Evolutionary conservation across 2,113 vertebrate genomes (phyloP).

Genomic region (Spilogale gracilis): DNA sequence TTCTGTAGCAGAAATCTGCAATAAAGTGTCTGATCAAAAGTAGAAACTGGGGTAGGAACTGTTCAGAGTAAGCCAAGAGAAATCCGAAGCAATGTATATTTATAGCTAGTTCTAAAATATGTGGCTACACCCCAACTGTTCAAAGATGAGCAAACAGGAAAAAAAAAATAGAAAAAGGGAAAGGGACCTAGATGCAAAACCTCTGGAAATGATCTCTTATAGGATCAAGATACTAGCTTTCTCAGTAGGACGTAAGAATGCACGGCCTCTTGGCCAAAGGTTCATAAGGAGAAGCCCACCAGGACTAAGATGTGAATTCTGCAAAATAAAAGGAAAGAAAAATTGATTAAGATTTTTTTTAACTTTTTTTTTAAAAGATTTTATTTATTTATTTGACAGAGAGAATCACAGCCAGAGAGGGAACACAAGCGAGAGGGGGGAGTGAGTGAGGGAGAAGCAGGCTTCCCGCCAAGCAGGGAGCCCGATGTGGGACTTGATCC

Average conservation of each 20-base stretch:
- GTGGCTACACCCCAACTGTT: not conserved
- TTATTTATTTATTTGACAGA: too few species aligned
- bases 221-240: not conserved
- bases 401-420: too few species aligned
- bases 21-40: not conserved
- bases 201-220: not conserved
- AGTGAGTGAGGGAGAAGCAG: too few species aligned
- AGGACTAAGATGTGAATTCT: not conserved
- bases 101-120: conserved; percentile 25
- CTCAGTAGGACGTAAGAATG: not conserved
- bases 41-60: not conserved
- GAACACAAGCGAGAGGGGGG: too few species aligned
- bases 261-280: not conserved
- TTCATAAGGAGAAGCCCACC: not conserved
- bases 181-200: not conserved
- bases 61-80: not conserved
- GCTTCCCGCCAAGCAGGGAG: too few species aligned
- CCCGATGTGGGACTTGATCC: too few species aligned
- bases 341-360: not conserved
- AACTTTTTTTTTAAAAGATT: too few species aligned
- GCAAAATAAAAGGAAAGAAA: not conserved
- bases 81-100: not conserved
- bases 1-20: not conserved
- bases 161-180: not conserved
- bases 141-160: not conserved